phyloP scores from a whole-genome alignment of 2,113 vertebrate genomes.

The Cyanoramphus novaezelandiae region DNA sequence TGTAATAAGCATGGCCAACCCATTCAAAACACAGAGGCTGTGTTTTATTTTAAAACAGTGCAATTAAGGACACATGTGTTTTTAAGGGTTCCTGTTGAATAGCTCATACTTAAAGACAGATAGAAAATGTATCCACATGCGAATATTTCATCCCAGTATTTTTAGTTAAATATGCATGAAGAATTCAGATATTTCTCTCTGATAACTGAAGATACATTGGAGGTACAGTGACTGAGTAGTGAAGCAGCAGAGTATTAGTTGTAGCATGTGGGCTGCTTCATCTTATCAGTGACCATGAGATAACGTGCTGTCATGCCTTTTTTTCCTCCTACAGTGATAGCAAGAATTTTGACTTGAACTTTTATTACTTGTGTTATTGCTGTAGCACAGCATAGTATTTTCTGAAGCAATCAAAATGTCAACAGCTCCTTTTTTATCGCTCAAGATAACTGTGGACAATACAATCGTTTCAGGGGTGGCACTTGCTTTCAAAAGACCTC shows the following conservation, averaged over 20 bases:
- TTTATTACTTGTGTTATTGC: neutral
- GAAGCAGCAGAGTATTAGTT: neutral
- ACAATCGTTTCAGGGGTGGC: neutral
- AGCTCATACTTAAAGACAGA: neutral
- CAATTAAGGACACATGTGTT: neutral
- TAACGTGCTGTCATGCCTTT: neutral
- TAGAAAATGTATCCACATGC: neutral
- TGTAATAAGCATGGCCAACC: neutral
- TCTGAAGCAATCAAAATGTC: constrained; percentile 26
- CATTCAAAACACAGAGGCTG: neutral
- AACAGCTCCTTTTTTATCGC: neutral
- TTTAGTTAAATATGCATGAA: neutral
- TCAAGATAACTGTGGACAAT: neutral
- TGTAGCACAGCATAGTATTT: neutral
- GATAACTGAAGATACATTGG: neutral
- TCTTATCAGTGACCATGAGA: neutral
- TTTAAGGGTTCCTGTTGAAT: neutral
- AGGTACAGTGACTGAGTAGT: neutral
- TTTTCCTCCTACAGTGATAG: neutral
- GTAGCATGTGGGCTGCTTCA: neutral
- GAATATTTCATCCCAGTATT: neutral
- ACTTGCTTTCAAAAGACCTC: neutral
- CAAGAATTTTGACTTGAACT: constrained; percentile 24
- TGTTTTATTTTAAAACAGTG: neutral
- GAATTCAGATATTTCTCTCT: neutral